Base-by-base conservation (phyloP, 2,113 vertebrate species). In the Dicaeum eximium region DNA sequence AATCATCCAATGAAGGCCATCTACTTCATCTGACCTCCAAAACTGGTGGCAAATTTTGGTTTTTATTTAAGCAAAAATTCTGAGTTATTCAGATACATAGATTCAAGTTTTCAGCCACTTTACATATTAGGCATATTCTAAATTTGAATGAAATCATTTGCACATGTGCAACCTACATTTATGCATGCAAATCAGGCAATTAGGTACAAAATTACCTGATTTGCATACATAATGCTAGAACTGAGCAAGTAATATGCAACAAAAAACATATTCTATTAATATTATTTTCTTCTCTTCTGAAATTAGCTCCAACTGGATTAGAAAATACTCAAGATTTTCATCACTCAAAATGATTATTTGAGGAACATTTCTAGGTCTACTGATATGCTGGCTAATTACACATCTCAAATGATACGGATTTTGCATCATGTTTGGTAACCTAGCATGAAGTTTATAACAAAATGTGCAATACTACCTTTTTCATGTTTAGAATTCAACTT, bases 181-280 rank as follows among this genome's bases (percentile, higher is more conserved):
- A 96, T 88, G 88, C 88, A 96, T 97, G 95, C 90, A 97, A 97
- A 97, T 96, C 56, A 90, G 93, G 92, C 92, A 94, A 96, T 96
- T 96, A 93, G 79, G 65, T 94, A 92, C 53, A 94, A 95, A 96
- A 95, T 96, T 96, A 96, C 86, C 64, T 96, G 90, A 95, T 96
- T 97, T 97, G 95, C 95, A 97, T 97, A 88, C 33, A 80, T 86
- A 96, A 94, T 96, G 53, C 37, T 86, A 84, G 72, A 93, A 96
- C 61, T 2, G 4, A 96, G 72, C 92, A 88, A 92, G 69, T 94
- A 93, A 94, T 90, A 74, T 35, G 77, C 86, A 96, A 90, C 82
- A 94, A 93, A 94, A 96, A 17, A 9, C 75, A 80, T 92, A 92
- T 91, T 96, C 90, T 94, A 95, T 90, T 96, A 96, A 93, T 96